phyloP scores from a whole-genome alignment of 1,140 invertebrate species.

The Bombus polaris region DNA sequence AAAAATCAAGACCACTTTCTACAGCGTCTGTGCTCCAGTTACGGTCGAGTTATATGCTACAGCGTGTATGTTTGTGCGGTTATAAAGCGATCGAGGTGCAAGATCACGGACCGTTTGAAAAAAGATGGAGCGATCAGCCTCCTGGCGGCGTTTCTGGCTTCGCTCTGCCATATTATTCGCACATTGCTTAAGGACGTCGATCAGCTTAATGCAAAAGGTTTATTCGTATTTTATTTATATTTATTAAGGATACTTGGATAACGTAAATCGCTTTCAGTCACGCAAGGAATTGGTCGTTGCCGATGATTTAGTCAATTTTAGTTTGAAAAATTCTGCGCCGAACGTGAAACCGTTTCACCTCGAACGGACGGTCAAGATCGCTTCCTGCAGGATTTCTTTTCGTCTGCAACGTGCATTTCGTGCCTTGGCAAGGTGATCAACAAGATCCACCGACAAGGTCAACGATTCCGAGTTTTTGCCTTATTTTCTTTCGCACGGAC shows the following conservation, averaged over 20 bases:
- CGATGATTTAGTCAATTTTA: not conserved
- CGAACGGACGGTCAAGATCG: conserved; percentile 20
- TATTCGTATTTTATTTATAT: too few species aligned
- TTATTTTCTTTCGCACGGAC: not conserved
- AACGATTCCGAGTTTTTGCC: not conserved
- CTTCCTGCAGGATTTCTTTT: conserved; percentile 34
- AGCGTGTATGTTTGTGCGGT: conserved; percentile 17
- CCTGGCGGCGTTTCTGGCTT: too few species aligned
- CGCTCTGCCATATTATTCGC: too few species aligned
- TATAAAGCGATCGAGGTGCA: conserved; percentile 37
- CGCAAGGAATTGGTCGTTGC: too few species aligned
- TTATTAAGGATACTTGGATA: too few species aligned
- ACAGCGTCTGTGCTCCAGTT: conserved; percentile 53
- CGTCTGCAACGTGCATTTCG: not conserved
- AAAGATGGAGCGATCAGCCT: not conserved
- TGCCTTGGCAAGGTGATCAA: conserved; percentile 21
- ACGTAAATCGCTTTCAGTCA: too few species aligned
- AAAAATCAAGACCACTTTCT: conserved; percentile 67
- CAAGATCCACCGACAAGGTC: conserved; percentile 13
- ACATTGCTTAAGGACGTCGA: too few species aligned
- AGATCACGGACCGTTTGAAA: conserved; percentile 26
- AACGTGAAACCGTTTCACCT: not conserved
- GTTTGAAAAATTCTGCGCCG: not conserved
- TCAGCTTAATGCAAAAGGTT: too few species aligned
- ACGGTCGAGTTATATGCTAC: conserved; percentile 7